Base-by-base conservation (phyloP, 2,888 invertebrate genomes). In the Latrodectus elegans region DNA sequence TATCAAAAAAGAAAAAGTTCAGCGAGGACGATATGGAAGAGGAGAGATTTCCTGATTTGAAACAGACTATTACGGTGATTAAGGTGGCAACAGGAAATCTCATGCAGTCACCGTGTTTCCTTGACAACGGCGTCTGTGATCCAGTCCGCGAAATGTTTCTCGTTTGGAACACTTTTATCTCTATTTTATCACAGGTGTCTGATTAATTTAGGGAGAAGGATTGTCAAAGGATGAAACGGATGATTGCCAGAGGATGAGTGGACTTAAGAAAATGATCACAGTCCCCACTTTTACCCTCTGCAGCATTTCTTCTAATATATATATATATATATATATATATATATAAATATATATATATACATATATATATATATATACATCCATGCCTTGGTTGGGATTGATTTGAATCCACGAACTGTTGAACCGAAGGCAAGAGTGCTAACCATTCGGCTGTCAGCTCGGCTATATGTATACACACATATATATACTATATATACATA, bases 81-180 rank as follows among this genome's bases (percentile, higher is more conserved):
- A 86, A 76, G 65, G 76, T 76, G 75, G 86, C 86, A 81, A 81
- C 86, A 86, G 81, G 86, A 86, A 86, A 86, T 86, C 81, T 86
- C 76, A 81, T 55, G 76, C 86, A 86, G 22, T 17, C 80, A 86
- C 71, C 86, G 86, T 86, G 76, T 81, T 86, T 86, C 86, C 86
- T 80, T 76, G 86, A 72, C 85, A 85, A 79, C 85, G 85, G 79
- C 12, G 76, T 60, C 60, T 60, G 60, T 60, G 65, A 81, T 52
- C 26, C 72, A 52, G 22, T 64, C 81, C 65, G 14, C 65, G 22
- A 60, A 60, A 55, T 55, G 55, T 55, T 55, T 55, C 55, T 55
- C 55, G 15, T 14, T 14, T 49, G 10, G 15, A 38, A 26, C 49
- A 64, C 76, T 65, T 65, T 49, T 64, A 22, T 55, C 60, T n/a